phyloP scores from a whole-genome alignment of 2,888 invertebrate species.

The Margaritifera margaritifera region DNA sequence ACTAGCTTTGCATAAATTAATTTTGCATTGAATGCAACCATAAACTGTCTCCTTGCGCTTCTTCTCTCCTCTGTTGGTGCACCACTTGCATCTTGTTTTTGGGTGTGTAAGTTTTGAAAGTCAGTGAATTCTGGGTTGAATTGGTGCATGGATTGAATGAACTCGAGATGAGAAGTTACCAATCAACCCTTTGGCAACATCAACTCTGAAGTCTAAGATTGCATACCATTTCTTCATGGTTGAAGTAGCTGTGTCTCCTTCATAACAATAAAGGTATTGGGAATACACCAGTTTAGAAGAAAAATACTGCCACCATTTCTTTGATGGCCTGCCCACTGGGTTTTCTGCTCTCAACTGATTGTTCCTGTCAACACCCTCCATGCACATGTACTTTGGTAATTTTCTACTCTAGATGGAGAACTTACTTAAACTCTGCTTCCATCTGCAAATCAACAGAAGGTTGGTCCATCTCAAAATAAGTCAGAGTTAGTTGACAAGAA shows the following conservation, averaged over 20 bases:
- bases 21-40: neutral
- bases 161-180: no score
- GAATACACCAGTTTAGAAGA: slow-evolving; percentile 3
- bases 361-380: slow-evolving; percentile 10
- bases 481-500: neutral
- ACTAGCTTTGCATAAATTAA: slow-evolving; percentile 3
- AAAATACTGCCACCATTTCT: slow-evolving; percentile 7
- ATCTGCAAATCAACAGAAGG: slow-evolving; percentile 1
- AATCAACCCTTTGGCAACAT: neutral
- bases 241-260: neutral
- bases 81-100: slow-evolving; percentile 2
- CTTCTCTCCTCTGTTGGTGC: neutral
- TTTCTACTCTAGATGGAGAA: slow-evolving; percentile 3
- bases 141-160: no score
- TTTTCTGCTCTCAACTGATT: slow-evolving; percentile 4
- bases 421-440: slow-evolving; percentile 4
- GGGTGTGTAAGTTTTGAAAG: no score
- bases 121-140: no score
- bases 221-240: neutral
- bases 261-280: slow-evolving; percentile 4
- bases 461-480: neutral
- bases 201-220: neutral
- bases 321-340: slow-evolving; percentile 2
- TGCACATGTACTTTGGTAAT: slow-evolving; percentile 3
- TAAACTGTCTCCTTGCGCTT: slow-evolving; percentile 2